Evolutionary conservation across 2,888 invertebrate species (phyloP).

Genomic region (Lepeophtheirus nordmannii): DNA sequence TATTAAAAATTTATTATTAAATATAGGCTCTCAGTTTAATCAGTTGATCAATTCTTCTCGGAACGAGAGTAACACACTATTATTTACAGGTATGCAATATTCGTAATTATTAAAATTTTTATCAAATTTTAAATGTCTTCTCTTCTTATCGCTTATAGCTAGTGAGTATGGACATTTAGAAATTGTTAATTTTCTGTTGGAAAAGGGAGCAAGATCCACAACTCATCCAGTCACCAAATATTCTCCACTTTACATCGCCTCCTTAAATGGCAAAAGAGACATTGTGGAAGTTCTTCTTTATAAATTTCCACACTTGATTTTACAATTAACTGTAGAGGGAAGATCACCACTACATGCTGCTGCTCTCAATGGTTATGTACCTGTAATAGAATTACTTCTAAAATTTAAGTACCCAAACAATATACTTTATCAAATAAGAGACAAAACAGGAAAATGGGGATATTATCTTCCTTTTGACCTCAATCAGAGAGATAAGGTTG

Average conservation of each 20-base stretch:
- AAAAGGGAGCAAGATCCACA: conserved; percentile 69
- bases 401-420: conserved; percentile 59
- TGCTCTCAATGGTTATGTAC: conserved; percentile 67
- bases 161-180: conserved; percentile 66
- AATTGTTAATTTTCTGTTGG: conserved; percentile 58
- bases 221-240: conserved; percentile 79
- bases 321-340: conserved; percentile 73
- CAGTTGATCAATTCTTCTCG: background rate
- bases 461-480: conserved; percentile 81
- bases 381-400: conserved; percentile 59
- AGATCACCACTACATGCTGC: conserved; percentile 87
- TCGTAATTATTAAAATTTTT: conserved; percentile 28
- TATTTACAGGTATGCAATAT: no score
- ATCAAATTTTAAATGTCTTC: conserved; percentile 47
- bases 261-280: conserved; percentile 64
- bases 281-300: conserved; percentile 57
- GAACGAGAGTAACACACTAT: no score
- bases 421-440: conserved; percentile 46
- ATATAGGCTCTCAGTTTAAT: background rate
- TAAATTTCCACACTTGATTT: conserved; percentile 65
- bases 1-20: no score
- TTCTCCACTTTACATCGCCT: conserved; percentile 77
- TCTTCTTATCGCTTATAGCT: conserved; percentile 68
- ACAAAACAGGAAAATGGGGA: conserved; percentile 56
- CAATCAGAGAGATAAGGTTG: conserved; percentile 66